Evolutionary conservation across 2,888 invertebrate species (phyloP).

Genomic region (Ichneumoninae sp.): DNA sequence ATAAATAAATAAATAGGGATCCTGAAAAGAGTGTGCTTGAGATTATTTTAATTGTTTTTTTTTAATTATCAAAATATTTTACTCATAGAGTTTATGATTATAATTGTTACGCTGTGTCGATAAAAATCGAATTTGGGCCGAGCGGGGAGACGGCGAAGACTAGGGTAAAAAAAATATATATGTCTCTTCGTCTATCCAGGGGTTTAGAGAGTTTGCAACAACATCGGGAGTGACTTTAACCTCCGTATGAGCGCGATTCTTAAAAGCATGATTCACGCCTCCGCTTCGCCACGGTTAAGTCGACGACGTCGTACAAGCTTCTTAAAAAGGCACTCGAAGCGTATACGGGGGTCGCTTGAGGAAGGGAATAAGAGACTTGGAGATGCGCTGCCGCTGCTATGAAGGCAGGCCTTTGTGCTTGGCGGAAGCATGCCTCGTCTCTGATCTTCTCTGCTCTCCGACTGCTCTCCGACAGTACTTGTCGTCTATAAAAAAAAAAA

Average conservation of each 20-base stretch:
- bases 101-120: no score
- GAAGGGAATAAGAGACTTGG: constrained; percentile 11
- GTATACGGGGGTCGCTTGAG: constrained; percentile 53
- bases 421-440: constrained; percentile 82
- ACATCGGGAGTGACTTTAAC: background rate
- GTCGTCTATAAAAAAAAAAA: constrained; percentile 17
- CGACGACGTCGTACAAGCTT: constrained; percentile 43
- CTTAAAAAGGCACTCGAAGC: constrained; percentile 60
- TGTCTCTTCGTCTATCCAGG: background rate
- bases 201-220: background rate
- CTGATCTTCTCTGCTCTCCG: constrained; percentile 73
- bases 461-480: constrained; percentile 36
- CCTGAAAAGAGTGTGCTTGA: no score
- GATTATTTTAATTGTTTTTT: no score
- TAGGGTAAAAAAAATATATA: background rate
- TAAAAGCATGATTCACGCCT: constrained; percentile 66
- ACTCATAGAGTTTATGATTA: no score
- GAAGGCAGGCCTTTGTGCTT: constrained; percentile 81
- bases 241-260: constrained; percentile 34
- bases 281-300: constrained; percentile 27
- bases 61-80: no score
- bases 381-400: constrained; percentile 68
- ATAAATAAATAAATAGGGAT: no score
- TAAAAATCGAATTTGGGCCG: no score
- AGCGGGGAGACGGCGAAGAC: background rate